These are phyloP conservation scores for Scatophagus argus DNA, from an alignment of 2,113 vertebrate genomes.

Conservation along the genomic window DNA sequence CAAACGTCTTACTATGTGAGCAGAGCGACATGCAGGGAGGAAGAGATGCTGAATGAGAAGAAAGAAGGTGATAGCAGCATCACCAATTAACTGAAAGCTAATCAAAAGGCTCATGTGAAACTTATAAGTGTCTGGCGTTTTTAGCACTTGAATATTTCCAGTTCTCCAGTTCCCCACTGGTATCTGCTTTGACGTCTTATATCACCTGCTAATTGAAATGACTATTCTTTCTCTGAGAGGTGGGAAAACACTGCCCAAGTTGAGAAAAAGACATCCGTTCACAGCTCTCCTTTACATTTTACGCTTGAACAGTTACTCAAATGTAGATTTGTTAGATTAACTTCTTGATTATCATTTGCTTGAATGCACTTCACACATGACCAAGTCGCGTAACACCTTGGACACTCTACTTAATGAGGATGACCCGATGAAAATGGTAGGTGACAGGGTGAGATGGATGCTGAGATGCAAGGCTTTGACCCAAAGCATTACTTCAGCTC, in stretches of 20 bases:
- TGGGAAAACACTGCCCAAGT: neutral
- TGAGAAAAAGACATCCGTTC: neutral
- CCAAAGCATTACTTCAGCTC: slow-evolving; percentile 29
- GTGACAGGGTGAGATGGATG: slow-evolving; percentile 62
- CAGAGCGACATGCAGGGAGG: neutral
- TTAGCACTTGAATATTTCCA: slow-evolving; percentile 7
- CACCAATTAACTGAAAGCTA: slow-evolving; percentile 23
- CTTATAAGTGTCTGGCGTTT: slow-evolving; percentile 3
- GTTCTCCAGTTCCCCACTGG: slow-evolving; percentile 15
- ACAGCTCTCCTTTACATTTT: slow-evolving; percentile 21
- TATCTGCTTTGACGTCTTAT: slow-evolving; percentile 6
- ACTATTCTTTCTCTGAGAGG: slow-evolving; percentile 15
- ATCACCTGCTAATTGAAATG: slow-evolving; percentile 28
- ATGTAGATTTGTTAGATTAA: slow-evolving; percentile 57
- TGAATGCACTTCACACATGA: slow-evolving; percentile 65
- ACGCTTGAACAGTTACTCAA: slow-evolving; percentile 31
- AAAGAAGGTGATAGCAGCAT: neutral
- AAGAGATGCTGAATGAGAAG: neutral
- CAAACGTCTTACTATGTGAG: slow-evolving; percentile 1
- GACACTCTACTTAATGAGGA: slow-evolving; percentile 52
- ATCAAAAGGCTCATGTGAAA: slow-evolving; percentile 32
- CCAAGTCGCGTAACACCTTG: slow-evolving; percentile 59
- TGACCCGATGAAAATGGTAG: slow-evolving; percentile 63
- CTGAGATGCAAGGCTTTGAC: slow-evolving; percentile 55
- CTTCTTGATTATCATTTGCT: slow-evolving; percentile 61